phyloP scores from a whole-genome alignment of 2,797 vertebrate species.

The Rhinatrema bivittatum region DNA sequence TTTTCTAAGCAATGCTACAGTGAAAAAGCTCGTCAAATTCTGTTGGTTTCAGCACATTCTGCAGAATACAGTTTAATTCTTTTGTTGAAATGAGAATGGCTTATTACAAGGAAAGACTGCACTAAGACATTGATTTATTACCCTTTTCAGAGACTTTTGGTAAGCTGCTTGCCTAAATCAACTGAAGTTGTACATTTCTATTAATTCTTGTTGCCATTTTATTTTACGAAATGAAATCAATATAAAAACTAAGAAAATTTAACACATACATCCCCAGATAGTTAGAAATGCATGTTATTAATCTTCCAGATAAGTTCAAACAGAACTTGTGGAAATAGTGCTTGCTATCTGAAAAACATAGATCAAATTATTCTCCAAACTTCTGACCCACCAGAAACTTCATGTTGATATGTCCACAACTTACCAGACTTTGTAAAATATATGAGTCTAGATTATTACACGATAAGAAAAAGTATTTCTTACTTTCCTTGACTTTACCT shows the following conservation, averaged over 20 bases:
- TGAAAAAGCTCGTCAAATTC: slow-evolving; percentile 45
- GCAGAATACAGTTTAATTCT: slow-evolving; percentile 44
- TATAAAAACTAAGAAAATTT: slow-evolving; percentile 38
- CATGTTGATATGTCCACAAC: no score
- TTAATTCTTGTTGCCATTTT: slow-evolving; percentile 54
- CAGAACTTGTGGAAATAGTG: slow-evolving; percentile 34
- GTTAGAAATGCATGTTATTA: slow-evolving; percentile 33
- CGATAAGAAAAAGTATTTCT: no score
- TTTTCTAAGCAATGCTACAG: slow-evolving; percentile 35
- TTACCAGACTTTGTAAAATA: background rate
- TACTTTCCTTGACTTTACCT: no score
- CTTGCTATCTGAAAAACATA: slow-evolving; percentile 5
- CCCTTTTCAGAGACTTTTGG: slow-evolving; percentile 45
- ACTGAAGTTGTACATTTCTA: slow-evolving; percentile 50
- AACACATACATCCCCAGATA: slow-evolving; percentile 33
- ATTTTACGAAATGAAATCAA: slow-evolving; percentile 50
- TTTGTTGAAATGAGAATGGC: slow-evolving; percentile 46
- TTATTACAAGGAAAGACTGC: slow-evolving; percentile 38
- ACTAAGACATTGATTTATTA: slow-evolving; percentile 52
- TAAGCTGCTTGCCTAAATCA: slow-evolving; percentile 45
- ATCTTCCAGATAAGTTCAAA: slow-evolving; percentile 32
- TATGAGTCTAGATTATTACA: no score
- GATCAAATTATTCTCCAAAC: slow-evolving; percentile 27
- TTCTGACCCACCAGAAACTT: slow-evolving; percentile 24
- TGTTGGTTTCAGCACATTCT: slow-evolving; percentile 46